Percentiles rank a stretch among this genome's conserved stretches.
These are phyloP conservation scores for Oxystoma pomonae DNA, from an alignment of 2,888 invertebrate species.

Conservation along the genomic window DNA sequence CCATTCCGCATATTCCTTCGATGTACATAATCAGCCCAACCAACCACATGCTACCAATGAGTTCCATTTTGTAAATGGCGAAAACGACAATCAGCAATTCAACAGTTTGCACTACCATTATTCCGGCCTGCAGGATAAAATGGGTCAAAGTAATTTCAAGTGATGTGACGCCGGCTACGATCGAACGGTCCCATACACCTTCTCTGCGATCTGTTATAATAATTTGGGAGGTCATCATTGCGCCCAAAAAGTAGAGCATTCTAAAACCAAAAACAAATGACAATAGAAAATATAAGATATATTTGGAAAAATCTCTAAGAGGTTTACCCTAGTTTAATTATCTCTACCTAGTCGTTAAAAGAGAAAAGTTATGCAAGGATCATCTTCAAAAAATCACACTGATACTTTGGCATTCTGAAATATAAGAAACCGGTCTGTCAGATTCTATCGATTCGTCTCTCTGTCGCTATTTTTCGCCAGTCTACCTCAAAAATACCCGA, in stretches of 20 bases:
- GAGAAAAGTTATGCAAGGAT: too few species aligned
- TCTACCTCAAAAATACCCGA: too few species aligned
- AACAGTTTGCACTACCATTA: conserved; percentile 62
- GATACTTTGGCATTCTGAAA: too few species aligned
- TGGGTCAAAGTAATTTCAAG: conserved; percentile 79
- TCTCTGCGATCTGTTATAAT: conserved; percentile 73
- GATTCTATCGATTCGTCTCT: too few species aligned
- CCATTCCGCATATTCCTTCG: conserved; percentile 80
- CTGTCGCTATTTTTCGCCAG: too few species aligned
- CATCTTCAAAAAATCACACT: too few species aligned
- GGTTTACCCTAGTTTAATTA: too few species aligned
- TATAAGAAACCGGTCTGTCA: too few species aligned
- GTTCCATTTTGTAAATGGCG: conserved; percentile 57
- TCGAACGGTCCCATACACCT: conserved; percentile 82
- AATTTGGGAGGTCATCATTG: conserved; percentile 76
- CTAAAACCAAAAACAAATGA: conserved; percentile 55
- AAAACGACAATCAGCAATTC: conserved; percentile 61
- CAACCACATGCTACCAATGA: conserved; percentile 57
- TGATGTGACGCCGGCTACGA: conserved; percentile 80
- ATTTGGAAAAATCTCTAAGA: too few species aligned
- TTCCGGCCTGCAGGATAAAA: conserved; percentile 61
- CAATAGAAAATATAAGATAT: too few species aligned
- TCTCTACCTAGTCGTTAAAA: too few species aligned
- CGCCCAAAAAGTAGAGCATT: conserved; percentile 80
- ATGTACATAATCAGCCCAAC: conserved; percentile 63